Evolutionary conservation across 2,797 vertebrate genomes (phyloP), one percentile per base, ranked within the genome.

Genomic region (Neosilurus hyrtlii): DNA sequence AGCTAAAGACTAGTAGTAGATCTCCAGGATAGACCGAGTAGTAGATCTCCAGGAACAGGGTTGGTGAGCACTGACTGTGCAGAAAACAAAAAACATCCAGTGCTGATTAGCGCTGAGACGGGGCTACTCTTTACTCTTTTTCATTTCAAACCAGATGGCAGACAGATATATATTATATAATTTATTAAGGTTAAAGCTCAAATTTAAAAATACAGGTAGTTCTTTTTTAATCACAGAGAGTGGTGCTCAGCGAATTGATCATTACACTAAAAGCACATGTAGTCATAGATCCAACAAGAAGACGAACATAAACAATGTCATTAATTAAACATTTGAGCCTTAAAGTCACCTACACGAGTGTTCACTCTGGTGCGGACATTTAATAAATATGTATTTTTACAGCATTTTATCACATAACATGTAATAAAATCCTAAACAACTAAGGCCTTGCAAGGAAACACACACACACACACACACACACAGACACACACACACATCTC

Each of bases 291-390:
- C 54, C 30, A 72, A 72, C 37, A 79, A 24, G 43, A 26, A 80
- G 37, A 72, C 43, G 35, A 74, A 82, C 10, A 10, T 15, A 63
- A 78, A 51, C 52, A 24, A 77, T 37, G 59, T 22, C 12, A 62
- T 84, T 86, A 71, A 79, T 79, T 70, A 65, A 83, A 83, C 71
- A 65, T 62, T 67, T 67, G 49, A 3, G 52, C 16, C 43, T 37
- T 63, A 83, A 84, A 70, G 73, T 73, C 63, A 85, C 18, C 56
- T 37, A 59, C 20, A 61, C 10, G 12, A 59, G 51, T 49, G 18
- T 30, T 37, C 51, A 10, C 2, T 52, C 30, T 57, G 26, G 15
- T 66, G 30, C 30, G 35, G 49, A 65, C 56, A 82, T 18, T 57
- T 30, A 49, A 75, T 30, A 37, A 51, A 43, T 54, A 82, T 30